Evolutionary conservation across 2,797 vertebrate species (phyloP).

Genomic region (Rhinophrynus dorsalis): DNA sequence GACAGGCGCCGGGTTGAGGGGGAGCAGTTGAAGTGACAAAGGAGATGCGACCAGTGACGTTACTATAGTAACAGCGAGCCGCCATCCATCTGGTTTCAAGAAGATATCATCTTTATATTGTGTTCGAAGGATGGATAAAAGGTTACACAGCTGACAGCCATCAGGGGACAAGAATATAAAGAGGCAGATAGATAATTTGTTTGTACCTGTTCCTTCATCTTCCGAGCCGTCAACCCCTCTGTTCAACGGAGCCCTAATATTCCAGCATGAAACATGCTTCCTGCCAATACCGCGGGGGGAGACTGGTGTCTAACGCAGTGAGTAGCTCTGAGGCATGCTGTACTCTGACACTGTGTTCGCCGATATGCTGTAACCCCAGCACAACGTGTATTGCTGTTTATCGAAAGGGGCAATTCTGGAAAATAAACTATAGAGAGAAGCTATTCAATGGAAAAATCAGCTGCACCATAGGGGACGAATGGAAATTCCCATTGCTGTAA

Average conservation of each 20-base stretch:
- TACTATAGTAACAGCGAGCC: conserved; percentile 24
- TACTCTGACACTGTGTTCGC: too few relatives aligned
- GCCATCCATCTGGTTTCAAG: conserved; percentile 2
- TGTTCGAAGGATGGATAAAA: background rate
- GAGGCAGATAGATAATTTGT: background rate
- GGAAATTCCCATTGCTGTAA: too few relatives aligned
- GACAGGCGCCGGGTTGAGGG: background rate
- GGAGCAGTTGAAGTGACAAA: conserved; percentile 45
- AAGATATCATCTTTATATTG: conserved; percentile 28
- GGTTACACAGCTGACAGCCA: background rate
- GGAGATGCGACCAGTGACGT: conserved; percentile 38
- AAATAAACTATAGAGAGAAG: too few relatives aligned
- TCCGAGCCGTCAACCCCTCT: too few relatives aligned
- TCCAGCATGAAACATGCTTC: conserved; percentile 61
- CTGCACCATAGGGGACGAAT: too few relatives aligned
- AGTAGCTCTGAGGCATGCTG: background rate
- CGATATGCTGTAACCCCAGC: too few relatives aligned
- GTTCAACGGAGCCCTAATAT: background rate
- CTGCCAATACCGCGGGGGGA: conserved; percentile 61
- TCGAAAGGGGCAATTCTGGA: too few relatives aligned
- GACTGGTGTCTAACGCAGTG: conserved; percentile 27
- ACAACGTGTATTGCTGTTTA: too few relatives aligned
- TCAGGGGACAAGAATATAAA: background rate
- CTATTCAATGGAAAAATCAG: too few relatives aligned
- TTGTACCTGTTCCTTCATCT: too few relatives aligned